Evolutionary conservation across 2,113 vertebrate genomes (phyloP), one percentile per base, ranked within the genome.

Genomic region (Athene cunicularia): DNA sequence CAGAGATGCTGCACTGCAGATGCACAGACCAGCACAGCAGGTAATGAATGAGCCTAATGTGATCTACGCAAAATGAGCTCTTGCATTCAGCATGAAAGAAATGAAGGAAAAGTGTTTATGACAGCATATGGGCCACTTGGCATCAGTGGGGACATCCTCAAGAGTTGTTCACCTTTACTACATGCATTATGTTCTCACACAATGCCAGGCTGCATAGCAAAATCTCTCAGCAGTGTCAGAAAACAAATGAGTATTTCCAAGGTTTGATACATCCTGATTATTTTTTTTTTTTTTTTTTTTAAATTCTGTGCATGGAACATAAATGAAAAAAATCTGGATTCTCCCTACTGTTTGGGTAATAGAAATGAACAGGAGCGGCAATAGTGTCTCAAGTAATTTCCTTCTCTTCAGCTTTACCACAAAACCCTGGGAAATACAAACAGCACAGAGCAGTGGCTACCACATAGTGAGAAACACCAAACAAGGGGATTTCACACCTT

Each of bases 301-400:
- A 6, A 87, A 80, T 79, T 81, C 71, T 84, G 27, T 86, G 35
- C 76, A 74, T 63, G 79, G 55, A 94, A 93, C 26, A 43, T 8
- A 83, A 88, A 91, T 28, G n/a, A n/a, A n/a, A 87, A 86, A 82
- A 87, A 94, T 62, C 58, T 76, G 84, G 81, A 94, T 88, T 97
- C 43, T 97, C 49, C 88, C 62, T 84, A 70, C 80, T 92, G 66
- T 94, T 95, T 92, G 22, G 80, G n/a, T 66, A 97, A 97, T 66
- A 96, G 95, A 95, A 87, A 84, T 3, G 45, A 96, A 86, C 14
- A 86, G 49, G 41, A 96, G 58, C 9, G 23, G 75, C 76, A 93
- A 85, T 64, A 90, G 55, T 49, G 63, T 73, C 88, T 97, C 84
- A 84, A 63, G 39, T 70, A 86, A 59, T 80, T 96, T 83, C 77